Evolutionary conservation across 2,888 invertebrate genomes (phyloP), one percentile per base, ranked within the genome.

Genomic region (Selenia dentaria): DNA sequence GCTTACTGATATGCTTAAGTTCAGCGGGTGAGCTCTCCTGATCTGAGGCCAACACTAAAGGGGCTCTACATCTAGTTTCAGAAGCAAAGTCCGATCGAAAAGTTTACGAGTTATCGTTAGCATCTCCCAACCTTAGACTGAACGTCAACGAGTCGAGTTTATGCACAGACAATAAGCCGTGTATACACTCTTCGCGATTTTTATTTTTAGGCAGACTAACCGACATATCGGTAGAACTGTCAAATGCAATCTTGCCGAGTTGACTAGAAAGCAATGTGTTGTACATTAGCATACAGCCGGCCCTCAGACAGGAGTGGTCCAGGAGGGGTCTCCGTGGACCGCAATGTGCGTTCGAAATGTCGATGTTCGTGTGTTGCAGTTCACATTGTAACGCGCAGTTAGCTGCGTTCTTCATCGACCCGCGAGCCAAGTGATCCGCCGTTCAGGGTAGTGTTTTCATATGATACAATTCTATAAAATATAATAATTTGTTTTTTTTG

Each of bases 1-100:
- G n/a, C n/a, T 92, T 91, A 93, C 75, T 93, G 82, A 93, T 93
- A 93, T 93, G 93, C 93, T 93, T 92, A 92, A 93, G 81, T 92
- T 80, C 76, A 67, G 84, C 81, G 86, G 83, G 83, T 85, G 64
- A 65, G 80, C 83, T 74, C 73, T 66, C 77, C 78, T 83, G 70
- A 75, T 78, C 76, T 76, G 82, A 83, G 83, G 83, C 81, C 80
- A 74, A 67, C 67, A 59, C 59, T 58, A 61, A 54, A 55, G 11
- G 43, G n/a, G 34, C n/a, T n/a, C 14, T 32, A 25, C 16, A 35
- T 14, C 11, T 10, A 26, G 14, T n/a, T n/a, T n/a, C n/a, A n/a
- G n/a, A 11, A 10, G 34, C 9, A 12, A 16, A 35, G 12, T 42
- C 29, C 35, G n/a, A 22, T 35, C 42, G 24, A 35, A 29, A 20